phyloP scores from a whole-genome alignment of 2,113 vertebrate genomes.

The Felis catus region F.catus_Fca126_mat1.0 CM031420.1:62959001-62959500 shows the following conservation, averaged over 20 bases:
- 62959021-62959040: background rate
- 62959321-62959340: background rate
- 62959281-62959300: background rate
- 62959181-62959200: background rate
- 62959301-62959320: background rate
- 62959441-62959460: background rate
- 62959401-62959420: background rate
- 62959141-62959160: background rate
- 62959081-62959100: background rate
- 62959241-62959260: background rate
- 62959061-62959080: background rate
- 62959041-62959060: background rate
- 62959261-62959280: background rate
- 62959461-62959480: background rate
- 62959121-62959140: background rate
- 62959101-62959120: background rate
- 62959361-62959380: background rate
- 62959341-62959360: background rate
- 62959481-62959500: background rate
- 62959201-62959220: background rate
- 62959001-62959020: background rate
- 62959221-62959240: background rate
- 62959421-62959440: background rate
- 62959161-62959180: background rate
- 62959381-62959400: background rate